Evolutionary conservation across 2,113 vertebrate genomes (phyloP).

Genomic region (cattle (Bos taurus)): DNA sequence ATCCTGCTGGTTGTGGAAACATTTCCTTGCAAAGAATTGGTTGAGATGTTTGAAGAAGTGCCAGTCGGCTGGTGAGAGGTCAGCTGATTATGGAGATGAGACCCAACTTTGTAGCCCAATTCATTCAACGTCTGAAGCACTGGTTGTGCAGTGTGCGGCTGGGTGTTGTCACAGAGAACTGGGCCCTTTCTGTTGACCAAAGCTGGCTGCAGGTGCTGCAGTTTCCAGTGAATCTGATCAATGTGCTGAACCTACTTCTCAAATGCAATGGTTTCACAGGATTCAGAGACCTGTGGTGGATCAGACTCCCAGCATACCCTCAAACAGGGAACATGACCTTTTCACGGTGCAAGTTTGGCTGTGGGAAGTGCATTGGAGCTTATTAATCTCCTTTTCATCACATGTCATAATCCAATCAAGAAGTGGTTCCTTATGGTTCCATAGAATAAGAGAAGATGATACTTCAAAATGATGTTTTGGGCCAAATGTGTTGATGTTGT

Average conservation of each 20-base stretch:
- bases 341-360: neutral
- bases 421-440: neutral
- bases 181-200: neutral
- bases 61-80: neutral
- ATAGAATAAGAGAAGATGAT: neutral
- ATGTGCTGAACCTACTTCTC: neutral
- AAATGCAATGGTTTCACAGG: neutral
- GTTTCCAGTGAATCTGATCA: neutral
- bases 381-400: neutral
- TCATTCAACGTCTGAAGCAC: neutral
- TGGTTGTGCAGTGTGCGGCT: neutral
- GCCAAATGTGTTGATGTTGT: neutral
- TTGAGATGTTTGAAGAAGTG: neutral
- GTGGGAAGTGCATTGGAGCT: neutral
- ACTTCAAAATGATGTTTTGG: neutral
- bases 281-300: neutral
- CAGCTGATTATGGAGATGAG: neutral
- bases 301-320: neutral
- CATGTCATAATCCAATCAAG: neutral
- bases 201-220: neutral
- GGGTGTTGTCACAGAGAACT: neutral
- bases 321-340: neutral
- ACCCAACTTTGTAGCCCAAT: neutral
- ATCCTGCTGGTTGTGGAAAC: neutral
- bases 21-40: neutral